Evolutionary conservation across 2,113 vertebrate species (phyloP), one percentile per base, ranked within the genome.

Genomic region (Vimba vimba): DNA sequence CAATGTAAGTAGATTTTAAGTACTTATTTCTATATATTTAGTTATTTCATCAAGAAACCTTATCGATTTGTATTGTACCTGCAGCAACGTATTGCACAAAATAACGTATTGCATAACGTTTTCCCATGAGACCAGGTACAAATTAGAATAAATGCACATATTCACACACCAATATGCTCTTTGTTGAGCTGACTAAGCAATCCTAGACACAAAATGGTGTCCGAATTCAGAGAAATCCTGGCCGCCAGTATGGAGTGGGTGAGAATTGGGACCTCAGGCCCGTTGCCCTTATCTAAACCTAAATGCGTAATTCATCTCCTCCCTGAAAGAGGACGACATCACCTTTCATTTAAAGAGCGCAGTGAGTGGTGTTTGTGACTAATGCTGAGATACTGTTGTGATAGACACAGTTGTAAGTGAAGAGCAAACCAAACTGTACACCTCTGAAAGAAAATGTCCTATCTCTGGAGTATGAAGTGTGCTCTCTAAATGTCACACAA

Each of bases 401-500:
- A 81, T 79, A 60, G 12, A 36, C 33, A 64, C 60, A 47, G 59
- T 64, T 47, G 59, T 66, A 64, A 81, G 79, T 66, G 59, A 47
- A 66, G 79, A 47, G 59, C 39, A 81, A 69, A 69, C 59, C 64
- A 69, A 82, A 69, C 80, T 47, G 27, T 52, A 82, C 79, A 47
- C 60, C 64, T 33, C 19, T 11, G 64, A 82, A 66, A 69, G 19
- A 68, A 69, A 82, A 82, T 81, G 79, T 82, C 80, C 80, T n/a
- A 12, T 69, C 80, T 36, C 80, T 82, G 25, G 45, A 68, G 80
- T 50, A 69, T 82, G 80, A 69, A 55, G 80, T 82, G 45, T 82
- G 62, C 80, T 82, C 64, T 69, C 80, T 68, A 82, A 82, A 82
- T 82, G 62, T 52, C 80, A 81, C 59, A 64, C 79, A 30, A 15